Evolutionary conservation across 2,113 vertebrate genomes (phyloP), one percentile per base, ranked within the genome.

Genomic region (Cavia porcellus): DNA sequence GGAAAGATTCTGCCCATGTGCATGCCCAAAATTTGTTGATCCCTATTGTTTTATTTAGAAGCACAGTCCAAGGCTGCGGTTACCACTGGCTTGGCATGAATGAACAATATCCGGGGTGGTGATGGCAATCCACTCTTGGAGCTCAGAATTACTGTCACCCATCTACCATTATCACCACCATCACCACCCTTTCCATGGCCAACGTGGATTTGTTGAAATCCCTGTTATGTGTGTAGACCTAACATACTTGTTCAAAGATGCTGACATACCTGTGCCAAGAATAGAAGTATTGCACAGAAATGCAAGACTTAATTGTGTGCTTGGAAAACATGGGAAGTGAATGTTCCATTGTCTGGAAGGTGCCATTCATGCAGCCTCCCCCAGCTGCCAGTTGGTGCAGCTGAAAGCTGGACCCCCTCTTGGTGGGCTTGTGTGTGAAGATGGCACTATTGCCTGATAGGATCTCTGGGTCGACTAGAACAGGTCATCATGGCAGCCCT

Each of bases 1-100:
- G 81, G 94, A 90, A 97, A 92, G 82, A 96, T 74, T 20, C 92
- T 95, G 94, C 97, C 94, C 95, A 89, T 38, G 80, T 17, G 30
- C 82, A 61, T 79, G 45, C 38, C n/a, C 59, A 8, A 62, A 61
- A 6, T 74, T 90, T 91, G 45, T 42, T 62, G 83, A 82, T 8
- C 35, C 59, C 38, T 24, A 1, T 61, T 92, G 55, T 93, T 89
- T 95, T 24, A 30, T 93, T 75, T 45, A 75, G 89, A 87, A 64
- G 57, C 38, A 5, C 13, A 57, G 72, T 47, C 74, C 79, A 88
- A 80, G 92, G 61, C 17, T 19, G 86, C 22, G 24, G 82, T 83
- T 86, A 74, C 72, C 38, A 12, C 42, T 93, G 85, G 55, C 86
- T 93, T 83, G 42, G 68, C 75, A 42, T 88, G 75, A 62, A 55